Evolutionary conservation across 2,797 vertebrate species (phyloP).

Genomic region (Myotis pilosus): DNA sequence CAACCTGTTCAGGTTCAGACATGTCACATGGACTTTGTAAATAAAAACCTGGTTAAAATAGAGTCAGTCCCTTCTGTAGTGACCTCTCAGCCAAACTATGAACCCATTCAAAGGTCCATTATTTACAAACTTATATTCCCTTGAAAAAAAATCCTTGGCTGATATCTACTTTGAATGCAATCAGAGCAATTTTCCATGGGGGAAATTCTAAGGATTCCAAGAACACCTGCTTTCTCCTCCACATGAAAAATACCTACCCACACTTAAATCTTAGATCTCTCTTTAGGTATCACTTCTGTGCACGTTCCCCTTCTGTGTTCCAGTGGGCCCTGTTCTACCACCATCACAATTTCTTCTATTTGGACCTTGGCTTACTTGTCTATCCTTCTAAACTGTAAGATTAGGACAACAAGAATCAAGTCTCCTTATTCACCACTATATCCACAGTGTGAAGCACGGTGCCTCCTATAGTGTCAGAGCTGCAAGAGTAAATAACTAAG

Average conservation of each 20-base stretch:
- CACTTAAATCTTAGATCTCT: not conserved
- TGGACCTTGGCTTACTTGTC: not conserved
- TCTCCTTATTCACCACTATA: not conserved
- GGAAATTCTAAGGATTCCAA: constrained; percentile 45
- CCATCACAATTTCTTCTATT: not conserved
- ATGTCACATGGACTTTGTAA: not conserved
- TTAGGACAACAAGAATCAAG: not conserved
- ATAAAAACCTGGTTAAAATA: constrained; percentile 32
- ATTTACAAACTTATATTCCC: not conserved
- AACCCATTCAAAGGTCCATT: not conserved
- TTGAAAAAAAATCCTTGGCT: not conserved
- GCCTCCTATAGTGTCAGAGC: not conserved
- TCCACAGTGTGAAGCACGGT: not conserved
- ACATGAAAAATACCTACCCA: not conserved
- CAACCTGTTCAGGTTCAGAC: not conserved
- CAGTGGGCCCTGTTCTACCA: not conserved
- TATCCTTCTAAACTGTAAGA: not conserved
- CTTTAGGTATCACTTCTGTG: not conserved
- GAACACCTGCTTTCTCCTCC: not conserved
- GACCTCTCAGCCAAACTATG: not conserved
- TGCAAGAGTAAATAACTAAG: not conserved
- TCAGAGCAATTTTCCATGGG: not conserved
- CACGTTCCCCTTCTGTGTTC: not conserved
- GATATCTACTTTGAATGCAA: not conserved
- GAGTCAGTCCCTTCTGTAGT: not conserved